A percentile compares a stretch with the other conserved stretches of the same genome.
Evolutionary conservation across 2,113 vertebrate species (phyloP).

Genomic region (Cephalophus harveyi): DNA sequence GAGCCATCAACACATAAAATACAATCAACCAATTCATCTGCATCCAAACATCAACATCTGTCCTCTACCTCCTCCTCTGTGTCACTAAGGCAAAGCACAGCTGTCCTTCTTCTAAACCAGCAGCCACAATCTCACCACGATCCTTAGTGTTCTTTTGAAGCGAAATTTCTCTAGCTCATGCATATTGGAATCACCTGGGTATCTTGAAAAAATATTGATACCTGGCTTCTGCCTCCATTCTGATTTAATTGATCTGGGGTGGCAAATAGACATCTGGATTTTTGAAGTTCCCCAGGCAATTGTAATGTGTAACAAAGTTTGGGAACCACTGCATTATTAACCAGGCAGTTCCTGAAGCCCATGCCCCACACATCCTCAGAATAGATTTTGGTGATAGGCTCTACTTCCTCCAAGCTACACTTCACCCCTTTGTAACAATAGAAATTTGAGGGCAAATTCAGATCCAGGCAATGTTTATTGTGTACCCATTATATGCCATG

Average conservation of each 20-base stretch:
- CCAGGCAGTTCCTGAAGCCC: neutral
- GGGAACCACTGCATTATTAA: neutral
- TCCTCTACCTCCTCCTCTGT: neutral
- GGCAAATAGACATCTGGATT: neutral
- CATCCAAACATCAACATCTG: neutral
- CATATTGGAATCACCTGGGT: neutral
- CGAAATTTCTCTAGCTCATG: neutral
- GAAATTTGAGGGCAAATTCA: neutral
- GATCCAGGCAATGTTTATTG: neutral
- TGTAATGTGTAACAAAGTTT: neutral
- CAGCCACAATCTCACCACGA: neutral
- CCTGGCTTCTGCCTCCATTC: neutral
- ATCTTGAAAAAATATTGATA: neutral
- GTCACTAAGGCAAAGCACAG: neutral
- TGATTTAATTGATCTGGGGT: neutral
- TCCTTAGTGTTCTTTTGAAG: neutral
- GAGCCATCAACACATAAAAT: neutral
- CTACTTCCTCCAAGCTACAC: neutral
- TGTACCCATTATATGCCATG: neutral
- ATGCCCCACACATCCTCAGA: neutral
- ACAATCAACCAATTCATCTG: neutral
- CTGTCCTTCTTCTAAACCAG: neutral
- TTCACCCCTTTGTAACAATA: neutral
- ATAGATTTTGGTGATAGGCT: neutral
- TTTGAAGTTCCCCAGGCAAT: neutral